Evolutionary conservation across 2,888 invertebrate genomes (phyloP).

Genomic region (Hymenopus coronatus): DNA sequence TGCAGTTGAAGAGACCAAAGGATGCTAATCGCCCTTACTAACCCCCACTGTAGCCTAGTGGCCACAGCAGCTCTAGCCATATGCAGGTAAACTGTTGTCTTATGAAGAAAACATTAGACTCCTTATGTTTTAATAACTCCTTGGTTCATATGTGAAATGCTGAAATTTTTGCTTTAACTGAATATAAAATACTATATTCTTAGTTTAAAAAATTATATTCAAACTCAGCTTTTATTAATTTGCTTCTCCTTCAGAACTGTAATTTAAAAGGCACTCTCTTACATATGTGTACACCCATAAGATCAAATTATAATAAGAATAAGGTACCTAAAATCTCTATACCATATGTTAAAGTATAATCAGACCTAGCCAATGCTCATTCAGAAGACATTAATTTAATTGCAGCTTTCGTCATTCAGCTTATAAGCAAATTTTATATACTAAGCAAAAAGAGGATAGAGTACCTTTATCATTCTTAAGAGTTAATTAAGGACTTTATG

Average conservation of each 20-base stretch:
- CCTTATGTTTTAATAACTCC: not conserved
- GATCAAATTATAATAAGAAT: not conserved
- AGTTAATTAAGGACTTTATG: no score
- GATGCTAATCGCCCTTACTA: slow-evolving; percentile 98
- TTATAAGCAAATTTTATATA: no score
- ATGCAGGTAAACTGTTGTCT: not conserved
- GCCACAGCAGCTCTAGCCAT: slow-evolving; percentile 44
- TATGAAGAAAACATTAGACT: not conserved
- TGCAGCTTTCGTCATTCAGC: not conserved
- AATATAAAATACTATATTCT: not conserved
- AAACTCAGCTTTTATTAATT: no score
- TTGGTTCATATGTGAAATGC: not conserved
- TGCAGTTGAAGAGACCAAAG: slow-evolving; percentile 98
- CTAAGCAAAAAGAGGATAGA: no score
- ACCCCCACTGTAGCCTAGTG: slow-evolving; percentile 64
- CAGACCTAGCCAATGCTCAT: not conserved
- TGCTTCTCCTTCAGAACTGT: no score
- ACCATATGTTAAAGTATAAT: not conserved
- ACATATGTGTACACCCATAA: not conserved
- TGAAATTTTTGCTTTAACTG: not conserved
- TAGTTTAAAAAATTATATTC: not conserved
- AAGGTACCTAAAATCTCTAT: not conserved
- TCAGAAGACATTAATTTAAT: not conserved
- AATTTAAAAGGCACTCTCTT: not conserved
- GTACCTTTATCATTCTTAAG: no score